Evolutionary conservation across 1,140 invertebrate species (phyloP).

Genomic region (Sogatella furcifera): DNA sequence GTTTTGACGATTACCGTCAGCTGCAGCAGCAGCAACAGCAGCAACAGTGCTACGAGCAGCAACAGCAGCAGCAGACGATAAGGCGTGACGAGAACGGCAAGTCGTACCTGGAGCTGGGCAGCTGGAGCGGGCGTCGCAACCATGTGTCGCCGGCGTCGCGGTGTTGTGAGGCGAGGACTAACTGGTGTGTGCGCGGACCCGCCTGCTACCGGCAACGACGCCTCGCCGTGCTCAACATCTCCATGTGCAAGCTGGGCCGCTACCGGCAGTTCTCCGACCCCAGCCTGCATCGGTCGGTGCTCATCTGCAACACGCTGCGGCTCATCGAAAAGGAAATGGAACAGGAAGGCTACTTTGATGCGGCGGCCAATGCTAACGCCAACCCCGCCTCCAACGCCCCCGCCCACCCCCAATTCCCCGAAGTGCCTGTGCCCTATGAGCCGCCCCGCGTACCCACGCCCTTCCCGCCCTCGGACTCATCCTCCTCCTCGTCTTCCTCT

Average conservation of each 20-base stretch:
- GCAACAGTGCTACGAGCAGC: constrained; percentile 30
- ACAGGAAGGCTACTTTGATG: constrained; percentile 44
- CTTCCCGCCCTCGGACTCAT: constrained; percentile 26
- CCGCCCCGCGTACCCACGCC: constrained; percentile 37
- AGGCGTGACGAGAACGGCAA: constrained; percentile 81
- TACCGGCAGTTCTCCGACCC: constrained; percentile 82
- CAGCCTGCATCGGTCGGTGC: constrained; percentile 79
- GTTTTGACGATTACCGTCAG: too few relatives aligned
- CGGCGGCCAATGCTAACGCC: not conserved
- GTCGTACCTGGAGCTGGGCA: constrained; percentile 75
- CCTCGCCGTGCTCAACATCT: constrained; percentile 81
- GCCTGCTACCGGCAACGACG: constrained; percentile 69
- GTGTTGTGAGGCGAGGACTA: constrained; percentile 61
- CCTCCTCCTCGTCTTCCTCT: constrained; percentile 12
- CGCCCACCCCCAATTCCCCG: constrained; percentile 26
- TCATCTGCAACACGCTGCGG: constrained; percentile 88
- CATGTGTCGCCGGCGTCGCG: constrained; percentile 22
- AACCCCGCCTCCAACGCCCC: constrained; percentile 17
- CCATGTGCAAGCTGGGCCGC: constrained; percentile 82
- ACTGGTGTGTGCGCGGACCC: constrained; percentile 38
- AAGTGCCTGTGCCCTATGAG: constrained; percentile 34
- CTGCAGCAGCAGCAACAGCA: not conserved
- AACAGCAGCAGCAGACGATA: constrained; percentile 67
- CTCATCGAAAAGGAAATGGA: constrained; percentile 85
- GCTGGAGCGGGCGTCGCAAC: constrained; percentile 39